Evolutionary conservation across 1,140 invertebrate species (phyloP), one percentile per base, ranked within the genome.

Genomic region (Laupala kohalensis): DNA sequence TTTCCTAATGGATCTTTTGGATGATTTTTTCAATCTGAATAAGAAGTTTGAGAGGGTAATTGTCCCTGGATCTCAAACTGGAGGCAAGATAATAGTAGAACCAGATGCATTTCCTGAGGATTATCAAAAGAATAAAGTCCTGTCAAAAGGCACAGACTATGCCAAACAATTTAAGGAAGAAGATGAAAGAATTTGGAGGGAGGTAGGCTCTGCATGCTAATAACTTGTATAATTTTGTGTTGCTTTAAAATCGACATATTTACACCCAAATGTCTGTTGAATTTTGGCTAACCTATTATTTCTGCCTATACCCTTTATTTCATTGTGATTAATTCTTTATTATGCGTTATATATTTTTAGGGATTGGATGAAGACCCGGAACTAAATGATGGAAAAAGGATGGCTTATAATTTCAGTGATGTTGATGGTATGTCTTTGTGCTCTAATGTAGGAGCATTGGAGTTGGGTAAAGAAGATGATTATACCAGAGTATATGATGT

Each of bases 1-100:
- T n/a, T n/a, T n/a, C n/a, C n/a, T n/a, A 25, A 68, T 68, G 67
- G 67, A 68, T 68, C 67, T 68, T 27, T 23, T 68, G 13, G 67
- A 68, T 28, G 67, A 68, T 15, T 25, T 68, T 23, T 68, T 68
- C 29, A 23, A 68, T 68, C 24, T 68, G 67, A n/a, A 19, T 6
- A 68, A 68, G 12, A 68, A 30, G n/a, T 68, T 68, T 30, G 67
- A 68, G 27, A 68, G 67, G 23, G 67, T 68, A 5, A 9, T 68
- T 5, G 28, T 68, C 12, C 67, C 67, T 27, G 67, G 67, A 6
- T 23, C 26, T 37, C 67, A 68, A 29, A 68, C 67, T 5, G 26
- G 29, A 68, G 67, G 67, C 4, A 27, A 23, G 24, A 29, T 68
- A 6, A 12, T 23, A 3, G 29, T 23, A 6, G 9, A 3, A 5